phyloP scores from a whole-genome alignment of 2,113 vertebrate species.

The Microtus richardsoni region DNA sequence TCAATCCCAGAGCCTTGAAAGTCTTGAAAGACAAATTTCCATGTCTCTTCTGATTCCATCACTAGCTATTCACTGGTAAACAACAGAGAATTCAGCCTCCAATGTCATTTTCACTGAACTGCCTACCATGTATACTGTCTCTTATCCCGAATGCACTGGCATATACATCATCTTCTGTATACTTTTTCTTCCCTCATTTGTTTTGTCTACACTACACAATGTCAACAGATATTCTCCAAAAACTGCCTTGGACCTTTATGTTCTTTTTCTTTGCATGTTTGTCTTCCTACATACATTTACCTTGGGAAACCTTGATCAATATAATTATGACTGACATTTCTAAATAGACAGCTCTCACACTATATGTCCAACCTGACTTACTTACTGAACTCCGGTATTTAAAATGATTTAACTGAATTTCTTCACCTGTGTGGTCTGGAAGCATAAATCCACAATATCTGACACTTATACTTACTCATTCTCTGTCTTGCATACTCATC shows the following conservation, averaged over 20 bases:
- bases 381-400: neutral
- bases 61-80: neutral
- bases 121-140: neutral
- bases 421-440: neutral
- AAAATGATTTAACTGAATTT: neutral
- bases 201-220: neutral
- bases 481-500: neutral
- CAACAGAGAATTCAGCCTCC: neutral
- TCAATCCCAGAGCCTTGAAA: neutral
- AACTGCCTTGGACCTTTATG: neutral
- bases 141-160: neutral
- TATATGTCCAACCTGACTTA: neutral
- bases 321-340: neutral
- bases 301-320: neutral
- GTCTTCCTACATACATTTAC: neutral
- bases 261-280: neutral
- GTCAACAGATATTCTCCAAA: neutral
- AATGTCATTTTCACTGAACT: neutral
- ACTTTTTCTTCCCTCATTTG: neutral
- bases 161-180: neutral
- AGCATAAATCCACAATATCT: neutral
- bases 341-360: neutral
- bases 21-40: neutral
- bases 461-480: neutral
- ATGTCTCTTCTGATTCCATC: neutral